These are phyloP conservation scores for Microctonus hyperodae DNA, from an alignment of 2,888 invertebrate species.

Conservation along the genomic window DNA sequence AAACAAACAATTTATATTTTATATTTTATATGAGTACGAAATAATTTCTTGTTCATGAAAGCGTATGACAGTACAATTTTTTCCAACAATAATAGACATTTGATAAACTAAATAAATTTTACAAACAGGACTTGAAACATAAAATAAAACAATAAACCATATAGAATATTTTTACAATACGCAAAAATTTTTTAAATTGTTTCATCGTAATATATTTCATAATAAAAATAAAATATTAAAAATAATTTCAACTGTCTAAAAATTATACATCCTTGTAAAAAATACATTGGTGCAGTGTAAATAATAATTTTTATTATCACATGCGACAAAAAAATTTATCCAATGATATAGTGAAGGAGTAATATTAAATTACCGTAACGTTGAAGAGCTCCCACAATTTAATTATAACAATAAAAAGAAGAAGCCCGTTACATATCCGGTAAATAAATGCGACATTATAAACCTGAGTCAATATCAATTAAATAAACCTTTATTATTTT, in stretches of 20 bases:
- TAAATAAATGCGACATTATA: not conserved
- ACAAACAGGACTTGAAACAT: no score
- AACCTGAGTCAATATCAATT: not conserved
- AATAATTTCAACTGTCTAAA: no score
- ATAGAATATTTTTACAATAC: no score
- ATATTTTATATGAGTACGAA: not conserved
- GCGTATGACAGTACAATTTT: not conserved
- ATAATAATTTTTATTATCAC: not conserved
- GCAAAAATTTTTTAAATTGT: no score
- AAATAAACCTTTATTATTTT: not conserved
- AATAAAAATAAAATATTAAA: no score
- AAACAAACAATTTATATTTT: not conserved
- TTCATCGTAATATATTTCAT: no score
- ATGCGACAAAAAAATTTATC: not conserved
- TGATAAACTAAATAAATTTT: no score
- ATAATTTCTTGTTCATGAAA: slow-evolving; percentile 9
- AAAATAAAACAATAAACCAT: no score
- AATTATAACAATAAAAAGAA: not conserved
- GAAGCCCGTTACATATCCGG: not conserved
- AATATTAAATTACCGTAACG: not conserved
- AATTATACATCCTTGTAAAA: not conserved
- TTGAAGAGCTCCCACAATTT: not conserved
- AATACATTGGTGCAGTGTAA: not conserved
- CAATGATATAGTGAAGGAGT: not conserved
- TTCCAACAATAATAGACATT: no score